Conservation (phyloP, 1,140 invertebrate species). For the Marisa cornuarietis region DNA sequence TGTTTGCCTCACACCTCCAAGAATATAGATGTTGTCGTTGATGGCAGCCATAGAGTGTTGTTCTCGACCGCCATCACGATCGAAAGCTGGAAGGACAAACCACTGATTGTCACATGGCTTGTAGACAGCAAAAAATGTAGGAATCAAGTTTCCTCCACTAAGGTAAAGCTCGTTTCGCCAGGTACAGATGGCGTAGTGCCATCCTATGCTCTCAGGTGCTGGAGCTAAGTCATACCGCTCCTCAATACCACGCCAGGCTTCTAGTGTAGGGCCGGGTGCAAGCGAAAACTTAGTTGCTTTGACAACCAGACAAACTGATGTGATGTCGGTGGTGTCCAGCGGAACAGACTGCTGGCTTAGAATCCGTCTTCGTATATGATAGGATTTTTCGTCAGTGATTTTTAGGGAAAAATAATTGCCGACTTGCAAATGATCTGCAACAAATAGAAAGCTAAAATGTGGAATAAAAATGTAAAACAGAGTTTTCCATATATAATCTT, state of each 20-base stretch:
- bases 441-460: neutral
- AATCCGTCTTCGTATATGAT: neutral
- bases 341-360: neutral
- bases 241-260: neutral
- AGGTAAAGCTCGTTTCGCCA: slow-evolving; percentile 1
- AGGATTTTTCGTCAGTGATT: neutral
- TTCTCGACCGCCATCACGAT: neutral
- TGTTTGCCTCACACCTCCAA: neutral
- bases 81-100: neutral
- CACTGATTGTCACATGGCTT: neutral
- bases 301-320: too few species aligned
- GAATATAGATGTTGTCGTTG: neutral
- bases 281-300: neutral
- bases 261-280: neutral
- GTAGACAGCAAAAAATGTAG: neutral
- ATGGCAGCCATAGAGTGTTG: neutral
- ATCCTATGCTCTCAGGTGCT: neutral
- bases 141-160: neutral
- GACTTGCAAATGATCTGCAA: neutral
- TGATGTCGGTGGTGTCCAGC: too few species aligned
- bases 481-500: neutral
- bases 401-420: neutral
- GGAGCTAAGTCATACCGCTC: neutral
- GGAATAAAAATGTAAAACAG: neutral
- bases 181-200: neutral